Base-by-base conservation (phyloP, 2,888 invertebrate genomes). In the Bombylius major region DNA sequence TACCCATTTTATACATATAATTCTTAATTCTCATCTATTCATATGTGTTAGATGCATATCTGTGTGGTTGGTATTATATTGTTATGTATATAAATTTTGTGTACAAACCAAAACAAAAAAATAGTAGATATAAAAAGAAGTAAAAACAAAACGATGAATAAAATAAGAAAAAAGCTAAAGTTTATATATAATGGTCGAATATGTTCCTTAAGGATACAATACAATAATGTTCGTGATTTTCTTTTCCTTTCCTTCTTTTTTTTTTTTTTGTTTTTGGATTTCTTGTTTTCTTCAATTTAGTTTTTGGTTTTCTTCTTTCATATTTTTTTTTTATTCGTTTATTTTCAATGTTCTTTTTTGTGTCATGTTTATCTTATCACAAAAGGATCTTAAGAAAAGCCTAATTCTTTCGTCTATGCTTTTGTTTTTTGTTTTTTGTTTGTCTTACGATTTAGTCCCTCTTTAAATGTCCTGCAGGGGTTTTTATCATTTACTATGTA, bases 351-450 rank as follows among this genome's bases (percentile, higher is more conserved):
- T 45, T 48, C 48, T 51, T 42, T 39, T 31, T 47, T 47, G 51
- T 55, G 51, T 51, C 51, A 47, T 55, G 55, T 55, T 55, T 55
- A 55, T 55, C 55, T 55, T 55, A 55, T 55, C 55, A 47, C 8
- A 11, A 47, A 47, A 55, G 47, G 47, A 51, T 55, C 47, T 55
- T 42, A 11, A 8, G 47, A 47, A 36, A 51, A 46, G 51, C 51
- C 55, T 55, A 42, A 42, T 42, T 42, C 11, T 42, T 42, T 11
- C 39, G 8, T 42, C 7, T 42, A 8, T 11, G 8, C 39, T 4
- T 42, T 42, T 11, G 4, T 7, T 36, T 9, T 9, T 36, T 36
- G 6, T 46, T 51, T 51, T 51, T 33, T 55, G 51, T 55, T 51
- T 55, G 51, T 50, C 46, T 47, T 55, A 46, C 50, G 55, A 55